These are phyloP conservation scores for Thymallus thymallus DNA, from an alignment of 2,113 vertebrate species.

Conservation along the genomic window DNA sequence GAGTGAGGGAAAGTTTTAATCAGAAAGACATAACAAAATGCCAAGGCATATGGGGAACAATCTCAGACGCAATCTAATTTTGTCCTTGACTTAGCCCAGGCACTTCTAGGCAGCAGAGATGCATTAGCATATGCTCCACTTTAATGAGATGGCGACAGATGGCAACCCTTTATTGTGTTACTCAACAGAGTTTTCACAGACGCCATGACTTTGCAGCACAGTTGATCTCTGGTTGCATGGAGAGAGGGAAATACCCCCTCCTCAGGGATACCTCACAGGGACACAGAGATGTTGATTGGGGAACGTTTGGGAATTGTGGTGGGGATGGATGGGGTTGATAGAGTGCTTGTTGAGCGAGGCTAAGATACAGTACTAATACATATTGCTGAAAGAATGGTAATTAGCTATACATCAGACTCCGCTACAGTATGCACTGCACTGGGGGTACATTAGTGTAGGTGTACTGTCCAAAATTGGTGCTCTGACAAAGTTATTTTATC, in stretches of 20 bases:
- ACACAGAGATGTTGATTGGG: no score
- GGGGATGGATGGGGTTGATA: constrained; percentile 3
- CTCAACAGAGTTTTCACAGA: constrained; percentile 45
- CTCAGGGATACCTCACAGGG: no score
- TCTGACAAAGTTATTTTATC: no score
- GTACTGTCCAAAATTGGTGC: no score
- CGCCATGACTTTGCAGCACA: constrained; percentile 6
- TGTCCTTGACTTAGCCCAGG: constrained; percentile 70
- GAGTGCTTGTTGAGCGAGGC: no score
- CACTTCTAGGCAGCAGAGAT: constrained; percentile 51
- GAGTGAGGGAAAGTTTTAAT: constrained; percentile 18
- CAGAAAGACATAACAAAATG: constrained; percentile 33
- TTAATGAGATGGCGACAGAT: constrained; percentile 71
- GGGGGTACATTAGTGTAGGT: no score
- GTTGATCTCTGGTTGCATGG: background rate
- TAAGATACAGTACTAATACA: no score
- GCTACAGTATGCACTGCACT: no score
- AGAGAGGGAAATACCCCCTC: background rate
- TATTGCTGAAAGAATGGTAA: no score
- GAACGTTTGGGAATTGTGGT: background rate
- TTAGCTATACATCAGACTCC: no score
- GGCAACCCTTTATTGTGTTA: constrained; percentile 54
- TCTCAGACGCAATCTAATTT: constrained; percentile 62
- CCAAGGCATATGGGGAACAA: constrained; percentile 56
- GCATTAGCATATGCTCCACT: constrained; percentile 71